Conservation (phyloP, 2,888 invertebrate species). For the Carabus problematicus region DNA sequence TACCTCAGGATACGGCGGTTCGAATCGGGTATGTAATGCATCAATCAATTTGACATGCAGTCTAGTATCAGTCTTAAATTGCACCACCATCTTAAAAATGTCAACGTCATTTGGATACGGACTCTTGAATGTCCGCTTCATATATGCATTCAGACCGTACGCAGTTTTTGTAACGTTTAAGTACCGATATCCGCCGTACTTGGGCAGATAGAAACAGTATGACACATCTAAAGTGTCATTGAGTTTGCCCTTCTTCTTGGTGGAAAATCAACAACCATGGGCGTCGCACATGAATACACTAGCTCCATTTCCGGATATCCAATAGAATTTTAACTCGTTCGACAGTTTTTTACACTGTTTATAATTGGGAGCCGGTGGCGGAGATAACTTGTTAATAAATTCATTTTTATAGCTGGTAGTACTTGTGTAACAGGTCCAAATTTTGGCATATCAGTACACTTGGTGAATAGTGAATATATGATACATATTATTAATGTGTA, state of each 20-base stretch:
- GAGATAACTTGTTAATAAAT: conserved; percentile 50
- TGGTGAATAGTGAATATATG: conserved; percentile 52
- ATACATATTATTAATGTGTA: conserved; percentile 34
- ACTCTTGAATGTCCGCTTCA: conserved; percentile 64
- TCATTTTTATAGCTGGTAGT: conserved; percentile 36
- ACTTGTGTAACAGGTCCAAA: conserved; percentile 36
- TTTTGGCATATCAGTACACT: conserved; percentile 48
- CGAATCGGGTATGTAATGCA: conserved; percentile 65
- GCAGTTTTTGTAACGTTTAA: conserved; percentile 67
- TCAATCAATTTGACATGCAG: conserved; percentile 70
- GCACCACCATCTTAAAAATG: conserved; percentile 66
- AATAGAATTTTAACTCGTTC: conserved; percentile 70
- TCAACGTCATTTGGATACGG: conserved; percentile 72
- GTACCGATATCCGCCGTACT: conserved; percentile 71
- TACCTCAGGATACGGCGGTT: conserved; percentile 72
- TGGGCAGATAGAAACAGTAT: conserved; percentile 76
- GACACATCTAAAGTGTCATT: conserved; percentile 64
- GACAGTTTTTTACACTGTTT: conserved; percentile 60
- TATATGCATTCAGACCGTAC: conserved; percentile 66
- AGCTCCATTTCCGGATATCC: conserved; percentile 68
- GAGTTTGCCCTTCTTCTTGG: conserved; percentile 46
- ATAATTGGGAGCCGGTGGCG: conserved; percentile 56
- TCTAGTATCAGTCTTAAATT: conserved; percentile 67
- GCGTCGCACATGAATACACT: conserved; percentile 64
- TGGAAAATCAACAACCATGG: conserved; percentile 72